Percentiles rank a stretch among this genome's conserved stretches.
Evolutionary conservation across 1,140 invertebrate genomes (phyloP).

Genomic region (Phthorimaea operculella): DNA sequence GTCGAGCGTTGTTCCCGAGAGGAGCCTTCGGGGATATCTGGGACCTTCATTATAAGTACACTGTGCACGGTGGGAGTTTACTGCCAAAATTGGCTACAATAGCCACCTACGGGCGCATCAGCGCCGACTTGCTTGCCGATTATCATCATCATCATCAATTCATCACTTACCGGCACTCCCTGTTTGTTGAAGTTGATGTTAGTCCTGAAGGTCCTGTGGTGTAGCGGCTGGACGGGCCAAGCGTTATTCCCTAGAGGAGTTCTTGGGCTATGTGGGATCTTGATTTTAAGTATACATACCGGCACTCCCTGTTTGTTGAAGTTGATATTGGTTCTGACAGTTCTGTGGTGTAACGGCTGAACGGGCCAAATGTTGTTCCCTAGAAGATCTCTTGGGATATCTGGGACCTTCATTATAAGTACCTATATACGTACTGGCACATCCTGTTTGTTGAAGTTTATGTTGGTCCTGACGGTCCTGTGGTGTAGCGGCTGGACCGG

Average conservation of each 20-base stretch:
- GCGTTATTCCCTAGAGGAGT: slow-evolving; percentile 95
- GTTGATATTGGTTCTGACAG: slow-evolving; percentile 96
- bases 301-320: slow-evolving; percentile 74
- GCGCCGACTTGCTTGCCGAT: no score
- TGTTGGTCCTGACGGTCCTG: slow-evolving; percentile 94
- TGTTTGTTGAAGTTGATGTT: slow-evolving; percentile 89
- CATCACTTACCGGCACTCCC: slow-evolving; percentile 38
- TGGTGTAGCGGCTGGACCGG: slow-evolving; percentile 90
- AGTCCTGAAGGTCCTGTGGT: no score
- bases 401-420: no score
- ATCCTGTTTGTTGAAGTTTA: slow-evolving; percentile 84
- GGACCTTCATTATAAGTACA: no score
- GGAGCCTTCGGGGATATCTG: slow-evolving; percentile 86
- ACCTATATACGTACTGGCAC: slow-evolving; percentile 33
- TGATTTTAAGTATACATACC: slow-evolving; percentile 72
- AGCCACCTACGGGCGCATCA: no score
- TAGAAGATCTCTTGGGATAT: slow-evolving; percentile 86
- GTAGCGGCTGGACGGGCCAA: slow-evolving; percentile 87
- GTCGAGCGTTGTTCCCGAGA: slow-evolving; percentile 93
- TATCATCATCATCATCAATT: no score
- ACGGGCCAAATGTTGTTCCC: slow-evolving; percentile 95
- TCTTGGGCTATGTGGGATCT: slow-evolving; percentile 91
- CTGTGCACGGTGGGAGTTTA: no score
- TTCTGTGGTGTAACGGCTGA: slow-evolving; percentile 89
- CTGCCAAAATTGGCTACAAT: no score